Evolutionary conservation across 1,140 invertebrate genomes (phyloP).

Genomic region (Mactra quadrangularis): DNA sequence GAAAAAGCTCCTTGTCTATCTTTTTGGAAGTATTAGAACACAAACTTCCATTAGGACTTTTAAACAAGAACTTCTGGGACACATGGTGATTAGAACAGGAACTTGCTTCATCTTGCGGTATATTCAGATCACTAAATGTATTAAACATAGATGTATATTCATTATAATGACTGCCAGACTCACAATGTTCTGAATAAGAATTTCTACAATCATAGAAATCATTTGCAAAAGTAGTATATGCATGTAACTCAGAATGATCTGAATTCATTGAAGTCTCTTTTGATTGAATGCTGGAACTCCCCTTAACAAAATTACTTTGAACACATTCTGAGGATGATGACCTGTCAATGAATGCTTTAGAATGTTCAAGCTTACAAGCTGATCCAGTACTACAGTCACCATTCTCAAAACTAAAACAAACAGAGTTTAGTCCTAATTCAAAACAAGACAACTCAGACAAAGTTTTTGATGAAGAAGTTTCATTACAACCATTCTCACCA

Average conservation of each 20-base stretch:
- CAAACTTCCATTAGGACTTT: not conserved
- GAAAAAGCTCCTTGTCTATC: constrained; percentile 32
- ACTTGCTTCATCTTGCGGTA: not conserved
- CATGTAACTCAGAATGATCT: not conserved
- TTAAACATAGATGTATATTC: not conserved
- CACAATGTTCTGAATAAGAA: not conserved
- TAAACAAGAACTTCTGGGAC: not conserved
- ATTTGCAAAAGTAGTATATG: not conserved
- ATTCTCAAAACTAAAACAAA: constrained; percentile 41
- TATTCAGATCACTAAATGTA: not conserved
- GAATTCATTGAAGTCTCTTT: not conserved
- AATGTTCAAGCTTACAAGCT: not conserved
- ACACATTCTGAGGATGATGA: not conserved
- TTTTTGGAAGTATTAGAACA: constrained; percentile 23
- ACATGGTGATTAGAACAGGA: no score
- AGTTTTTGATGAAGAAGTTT: not conserved
- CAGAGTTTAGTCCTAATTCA: constrained; percentile 14
- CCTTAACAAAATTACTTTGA: no score
- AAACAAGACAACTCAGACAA: no score
- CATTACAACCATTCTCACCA: not conserved
- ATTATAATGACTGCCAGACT: not conserved
- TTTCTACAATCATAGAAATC: not conserved
- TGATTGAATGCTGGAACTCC: no score
- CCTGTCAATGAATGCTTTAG: not conserved
- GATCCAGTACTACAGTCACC: not conserved